Percentiles rank a stretch among this genome's conserved stretches.
These are phyloP conservation scores for Ptiloglossa arizonensis DNA, from an alignment of 1,140 invertebrate genomes.

Conservation along the genomic window DNA sequence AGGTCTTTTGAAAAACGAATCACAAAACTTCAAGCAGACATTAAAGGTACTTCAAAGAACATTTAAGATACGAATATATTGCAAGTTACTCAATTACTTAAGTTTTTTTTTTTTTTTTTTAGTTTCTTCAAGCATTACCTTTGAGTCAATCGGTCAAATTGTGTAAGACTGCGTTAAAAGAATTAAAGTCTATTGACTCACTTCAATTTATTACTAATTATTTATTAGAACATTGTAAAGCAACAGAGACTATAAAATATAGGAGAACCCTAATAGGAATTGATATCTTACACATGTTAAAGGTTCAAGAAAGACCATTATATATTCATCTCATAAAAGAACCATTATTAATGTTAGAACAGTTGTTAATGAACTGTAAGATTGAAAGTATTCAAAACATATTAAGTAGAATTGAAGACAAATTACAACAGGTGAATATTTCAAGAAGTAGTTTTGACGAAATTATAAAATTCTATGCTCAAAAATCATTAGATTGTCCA, in stretches of 20 bases:
- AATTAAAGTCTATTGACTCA: constrained; percentile 84
- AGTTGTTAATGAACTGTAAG: constrained; percentile 89
- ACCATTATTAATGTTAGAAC: constrained; percentile 88
- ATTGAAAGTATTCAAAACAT: constrained; percentile 85
- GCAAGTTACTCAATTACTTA: constrained; percentile 11
- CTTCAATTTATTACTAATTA: constrained; percentile 85
- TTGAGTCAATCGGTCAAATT: constrained; percentile 82
- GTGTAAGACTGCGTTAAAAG: constrained; percentile 84
- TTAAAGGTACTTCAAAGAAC: constrained; percentile 66
- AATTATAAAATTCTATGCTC: constrained; percentile 87
- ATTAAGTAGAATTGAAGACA: constrained; percentile 71
- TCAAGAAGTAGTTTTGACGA: constrained; percentile 84
- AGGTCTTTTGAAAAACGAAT: constrained; percentile 70
- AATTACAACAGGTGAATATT: constrained; percentile 63
- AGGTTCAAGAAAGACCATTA: constrained; percentile 80
- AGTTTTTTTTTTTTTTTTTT: constrained; percentile 47
- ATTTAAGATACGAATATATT: constrained; percentile 55
- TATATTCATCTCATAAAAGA: constrained; percentile 86
- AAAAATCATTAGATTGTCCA: constrained; percentile 88
- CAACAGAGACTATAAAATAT: constrained; percentile 79
- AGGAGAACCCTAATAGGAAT: constrained; percentile 83
- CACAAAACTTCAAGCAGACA: constrained; percentile 70
- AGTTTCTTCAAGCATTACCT: constrained; percentile 82
- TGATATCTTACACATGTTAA: constrained; percentile 84
- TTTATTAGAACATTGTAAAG: constrained; percentile 79